Conservation (phyloP, 2,797 vertebrate genomes). For the Melanotaenia parkinsoni region DNA sequence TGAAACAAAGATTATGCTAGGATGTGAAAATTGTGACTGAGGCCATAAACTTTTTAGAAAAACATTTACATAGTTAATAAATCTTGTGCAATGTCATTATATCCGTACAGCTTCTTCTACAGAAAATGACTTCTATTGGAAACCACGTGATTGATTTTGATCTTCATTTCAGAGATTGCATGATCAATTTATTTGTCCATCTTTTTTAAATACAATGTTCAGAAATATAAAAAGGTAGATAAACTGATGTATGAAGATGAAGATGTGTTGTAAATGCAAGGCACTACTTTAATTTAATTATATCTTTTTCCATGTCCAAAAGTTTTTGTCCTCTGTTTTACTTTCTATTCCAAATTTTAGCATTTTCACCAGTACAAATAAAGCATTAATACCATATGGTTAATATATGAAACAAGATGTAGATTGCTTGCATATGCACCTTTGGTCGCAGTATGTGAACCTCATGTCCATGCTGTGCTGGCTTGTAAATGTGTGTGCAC, state of each 20-base stretch:
- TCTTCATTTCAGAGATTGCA: no score
- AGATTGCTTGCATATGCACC: conserved; percentile 73
- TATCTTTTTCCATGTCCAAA: no score
- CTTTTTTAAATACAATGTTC: not conserved
- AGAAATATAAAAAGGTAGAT: not conserved
- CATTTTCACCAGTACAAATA: not conserved
- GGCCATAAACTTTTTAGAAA: not conserved
- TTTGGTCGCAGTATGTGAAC: conserved; percentile 96
- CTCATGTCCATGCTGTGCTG: conserved; percentile 98
- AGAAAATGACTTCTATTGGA: not conserved
- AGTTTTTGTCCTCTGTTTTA: no score
- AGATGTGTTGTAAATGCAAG: not conserved
- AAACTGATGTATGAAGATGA: not conserved
- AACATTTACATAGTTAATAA: not conserved
- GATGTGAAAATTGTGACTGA: not conserved
- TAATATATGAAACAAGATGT: not conserved
- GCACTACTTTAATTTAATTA: not conserved
- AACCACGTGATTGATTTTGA: not conserved
- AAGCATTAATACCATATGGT: not conserved
- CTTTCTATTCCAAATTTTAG: no score
- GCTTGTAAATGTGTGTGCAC: conserved; percentile 96
- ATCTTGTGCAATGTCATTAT: not conserved
- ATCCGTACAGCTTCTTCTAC: not conserved
- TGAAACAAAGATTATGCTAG: not conserved
- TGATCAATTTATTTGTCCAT: no score